These are phyloP conservation scores for Corydoras maculifer DNA, from an alignment of 2,113 vertebrate species.

Conservation along the genomic window DNA sequence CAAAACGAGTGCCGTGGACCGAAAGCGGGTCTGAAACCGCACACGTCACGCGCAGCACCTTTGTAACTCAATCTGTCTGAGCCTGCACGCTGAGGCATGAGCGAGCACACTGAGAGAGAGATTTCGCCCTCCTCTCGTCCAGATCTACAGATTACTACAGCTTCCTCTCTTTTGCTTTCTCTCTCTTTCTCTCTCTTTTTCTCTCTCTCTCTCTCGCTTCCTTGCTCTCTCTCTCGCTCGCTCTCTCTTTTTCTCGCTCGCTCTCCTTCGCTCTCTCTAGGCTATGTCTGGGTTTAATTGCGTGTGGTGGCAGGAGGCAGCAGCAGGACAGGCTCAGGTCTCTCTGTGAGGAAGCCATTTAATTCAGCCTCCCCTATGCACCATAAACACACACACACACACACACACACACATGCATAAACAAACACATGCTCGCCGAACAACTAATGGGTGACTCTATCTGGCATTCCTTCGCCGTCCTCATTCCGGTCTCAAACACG, in stretches of 20 bases:
- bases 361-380: constrained; percentile 37
- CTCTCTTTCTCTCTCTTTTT: constrained; percentile 2
- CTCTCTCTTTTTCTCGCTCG: constrained; percentile 25
- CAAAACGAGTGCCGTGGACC: constrained; percentile 6
- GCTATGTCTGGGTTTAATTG: constrained; percentile 48
- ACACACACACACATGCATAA: constrained; percentile 22
- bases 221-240: constrained; percentile 28
- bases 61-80: constrained; percentile 42
- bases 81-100: constrained; percentile 29
- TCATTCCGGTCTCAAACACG: constrained; percentile 17
- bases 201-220: not conserved
- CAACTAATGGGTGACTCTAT: constrained; percentile 29
- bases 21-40: constrained; percentile 20
- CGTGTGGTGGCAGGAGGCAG: constrained; percentile 40
- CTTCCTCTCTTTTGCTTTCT: constrained; percentile 15
- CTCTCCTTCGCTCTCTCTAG: constrained; percentile 37
- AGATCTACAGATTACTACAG: constrained; percentile 42
- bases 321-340: constrained; percentile 46
- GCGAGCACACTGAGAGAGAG: constrained; percentile 36
- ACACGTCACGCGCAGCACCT: constrained; percentile 35
- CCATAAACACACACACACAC: constrained; percentile 21
- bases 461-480: constrained; percentile 6
- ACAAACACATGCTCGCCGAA: not conserved
- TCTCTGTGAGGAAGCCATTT: constrained; percentile 46
- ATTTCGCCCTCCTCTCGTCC: constrained; percentile 33